Conservation (phyloP, 2,797 vertebrate genomes). For the Distichodus sexfasciatus region DNA sequence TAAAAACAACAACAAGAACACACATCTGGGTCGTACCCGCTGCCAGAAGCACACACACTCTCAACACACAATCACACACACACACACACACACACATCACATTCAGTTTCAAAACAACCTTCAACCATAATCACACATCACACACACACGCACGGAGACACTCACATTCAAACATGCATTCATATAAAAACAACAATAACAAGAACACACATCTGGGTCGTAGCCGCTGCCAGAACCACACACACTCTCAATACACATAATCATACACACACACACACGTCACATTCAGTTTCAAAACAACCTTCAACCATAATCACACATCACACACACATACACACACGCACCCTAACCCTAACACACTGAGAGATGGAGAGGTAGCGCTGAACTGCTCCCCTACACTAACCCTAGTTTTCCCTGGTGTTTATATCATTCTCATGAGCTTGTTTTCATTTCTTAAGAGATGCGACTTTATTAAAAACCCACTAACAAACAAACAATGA, state of each 20-base stretch:
- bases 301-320: slow-evolving; percentile 3
- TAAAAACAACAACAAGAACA: neutral
- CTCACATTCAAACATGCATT: neutral
- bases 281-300: slow-evolving; percentile 23
- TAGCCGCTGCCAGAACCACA: neutral
- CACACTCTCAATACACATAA: slow-evolving; percentile 77
- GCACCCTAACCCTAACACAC: neutral
- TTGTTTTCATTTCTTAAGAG: too few species aligned
- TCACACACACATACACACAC: neutral
- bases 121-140: neutral
- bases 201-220: neutral
- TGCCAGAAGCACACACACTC: slow-evolving; percentile 20
- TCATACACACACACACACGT: too few species aligned
- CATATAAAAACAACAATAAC: too few species aligned
- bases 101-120: slow-evolving; percentile 20
- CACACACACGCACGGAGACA: neutral
- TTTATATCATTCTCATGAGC: too few species aligned
- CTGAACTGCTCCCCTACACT: too few species aligned
- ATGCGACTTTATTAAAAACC: too few species aligned
- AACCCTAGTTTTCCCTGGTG: too few species aligned
- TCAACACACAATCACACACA: too few species aligned
- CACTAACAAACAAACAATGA: too few species aligned
- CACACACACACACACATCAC: too few species aligned
- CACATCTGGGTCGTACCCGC: neutral
- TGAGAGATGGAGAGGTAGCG: too few species aligned